Conservation (phyloP, 2,797 vertebrate genomes). For the Morelia viridis region DNA sequence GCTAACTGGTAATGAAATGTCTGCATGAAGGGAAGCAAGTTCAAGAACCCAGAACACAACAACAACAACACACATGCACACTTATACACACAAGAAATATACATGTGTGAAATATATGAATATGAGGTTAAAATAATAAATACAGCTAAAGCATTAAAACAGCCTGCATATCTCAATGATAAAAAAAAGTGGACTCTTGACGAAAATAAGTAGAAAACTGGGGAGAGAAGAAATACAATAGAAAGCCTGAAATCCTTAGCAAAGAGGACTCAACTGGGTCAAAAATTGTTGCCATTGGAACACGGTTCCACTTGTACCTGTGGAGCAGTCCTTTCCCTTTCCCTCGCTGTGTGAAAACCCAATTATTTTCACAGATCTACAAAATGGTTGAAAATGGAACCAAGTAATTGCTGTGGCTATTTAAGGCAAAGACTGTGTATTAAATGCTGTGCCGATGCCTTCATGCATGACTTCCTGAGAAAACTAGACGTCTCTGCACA, state of each 20-base stretch:
- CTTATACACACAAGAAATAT: not conserved
- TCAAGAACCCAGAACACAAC: no score
- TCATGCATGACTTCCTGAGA: not conserved
- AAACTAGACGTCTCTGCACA: not conserved
- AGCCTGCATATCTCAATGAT: not conserved
- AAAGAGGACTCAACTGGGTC: not conserved
- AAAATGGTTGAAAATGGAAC: slow-evolving; percentile 1
- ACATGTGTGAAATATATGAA: not conserved
- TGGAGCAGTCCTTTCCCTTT: not conserved
- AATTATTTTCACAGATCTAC: not conserved
- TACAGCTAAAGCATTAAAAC: not conserved
- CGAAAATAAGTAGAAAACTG: not conserved
- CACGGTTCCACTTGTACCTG: not conserved
- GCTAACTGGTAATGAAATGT: not conserved
- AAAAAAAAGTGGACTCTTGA: not conserved
- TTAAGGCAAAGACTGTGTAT: not conserved
- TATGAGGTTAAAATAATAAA: not conserved
- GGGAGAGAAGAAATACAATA: not conserved
- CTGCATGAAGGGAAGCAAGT: not conserved
- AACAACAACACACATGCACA: not conserved
- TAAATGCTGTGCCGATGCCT: not conserved
- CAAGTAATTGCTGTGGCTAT: not conserved
- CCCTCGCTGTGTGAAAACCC: not conserved
- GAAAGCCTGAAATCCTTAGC: no score
- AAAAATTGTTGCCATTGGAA: not conserved